Evolutionary conservation across 1,140 invertebrate species (phyloP), one percentile per base, ranked within the genome.

Genomic region (Calycopis cecrops): DNA sequence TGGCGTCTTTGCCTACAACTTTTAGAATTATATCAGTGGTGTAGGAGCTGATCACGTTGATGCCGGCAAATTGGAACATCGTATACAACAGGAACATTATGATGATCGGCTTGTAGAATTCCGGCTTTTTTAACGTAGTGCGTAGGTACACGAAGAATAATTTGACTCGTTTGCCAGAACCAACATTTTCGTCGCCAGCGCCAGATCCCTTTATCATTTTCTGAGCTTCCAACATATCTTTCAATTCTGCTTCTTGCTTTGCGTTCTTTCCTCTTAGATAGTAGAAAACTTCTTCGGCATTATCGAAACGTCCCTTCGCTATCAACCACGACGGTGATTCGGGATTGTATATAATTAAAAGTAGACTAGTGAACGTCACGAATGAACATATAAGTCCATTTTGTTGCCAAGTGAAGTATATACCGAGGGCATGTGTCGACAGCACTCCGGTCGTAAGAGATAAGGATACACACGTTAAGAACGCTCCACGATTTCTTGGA

Each of bases 41-140:
- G 33, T 87, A 87, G 0, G 84, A 87, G 60, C 79, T 83, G 42
- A 87, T 76, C 0, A 87, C 80, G 37, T 85, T 87, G 9, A 85
- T 85, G 3, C 84, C 84, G 49, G 84, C 73, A 28, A 87, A 85
- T 54, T 87, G 84, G 59, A 87, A 85, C 73, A 83, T 76, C 0
- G 67, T 75, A 9, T 82, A 87, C 16, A 84, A 51, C 9, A 78
- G 55, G 38, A 83, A 69, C 84, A 87, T 87, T 8, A 87, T 83
- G 9, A 64, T 66, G 9, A 85, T 77, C n/a, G 82, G 84, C 40
- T 85, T 85, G 33, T 76, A 85, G 49, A 87, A 87, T 59, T 85
- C 82, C 0, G 80, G 82, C n/a, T 87, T 84, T 28, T 60, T 75
- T 6, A 64, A 63, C 1, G 79, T 74, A 4, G 52, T 35, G 4